Evolutionary conservation across 2,797 vertebrate genomes (phyloP), one percentile per base, ranked within the genome.

Genomic region (Halcyon leucocephala): DNA sequence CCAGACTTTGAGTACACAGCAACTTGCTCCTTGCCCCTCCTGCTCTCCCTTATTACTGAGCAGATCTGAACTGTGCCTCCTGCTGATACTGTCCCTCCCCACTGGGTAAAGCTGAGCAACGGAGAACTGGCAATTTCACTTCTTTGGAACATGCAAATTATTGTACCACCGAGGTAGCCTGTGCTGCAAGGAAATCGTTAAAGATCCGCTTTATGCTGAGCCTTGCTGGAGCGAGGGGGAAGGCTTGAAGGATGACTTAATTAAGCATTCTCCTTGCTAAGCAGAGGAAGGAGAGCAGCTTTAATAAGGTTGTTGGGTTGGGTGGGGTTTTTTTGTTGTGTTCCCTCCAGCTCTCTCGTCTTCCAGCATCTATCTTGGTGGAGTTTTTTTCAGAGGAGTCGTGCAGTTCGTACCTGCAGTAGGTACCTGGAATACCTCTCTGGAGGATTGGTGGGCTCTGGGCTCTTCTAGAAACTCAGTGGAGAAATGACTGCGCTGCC

Each of bases 241-340:
- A 74, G 48, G 41, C 79, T 92, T 89, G 74, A 89, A 94, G 72
- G 65, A 61, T 78, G 41, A 61, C 79, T 86, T 96, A 80, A 97
- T 93, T 93, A 91, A 95, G 79, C 24, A 69, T 89, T 91, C 71
- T 89, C 64, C 84, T 89, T 94, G 82, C 66, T 93, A 76, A 92
- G 79, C 61, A 89, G 58, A 91, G 57, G 72, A 78, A 94, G 81
- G 81, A 93, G 69, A 93, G 77, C 71, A 85, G 49, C 82, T 89
- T 91, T 94, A 92, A 70, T 82, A 58, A 80, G 60, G 33, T 61
- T 13, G 31, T 87, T 85, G 54, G 11, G 26, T 51, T 69, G 42
- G 9, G 9, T 20, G 35, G 8, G 9, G 13, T 25, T 22, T 66
- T 31, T 10, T 29, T 42, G 14, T 60, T 35, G 37, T 80, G 85